These are phyloP conservation scores for Macquaria australasica DNA, from an alignment of 2,113 vertebrate genomes.

Conservation along the genomic window DNA sequence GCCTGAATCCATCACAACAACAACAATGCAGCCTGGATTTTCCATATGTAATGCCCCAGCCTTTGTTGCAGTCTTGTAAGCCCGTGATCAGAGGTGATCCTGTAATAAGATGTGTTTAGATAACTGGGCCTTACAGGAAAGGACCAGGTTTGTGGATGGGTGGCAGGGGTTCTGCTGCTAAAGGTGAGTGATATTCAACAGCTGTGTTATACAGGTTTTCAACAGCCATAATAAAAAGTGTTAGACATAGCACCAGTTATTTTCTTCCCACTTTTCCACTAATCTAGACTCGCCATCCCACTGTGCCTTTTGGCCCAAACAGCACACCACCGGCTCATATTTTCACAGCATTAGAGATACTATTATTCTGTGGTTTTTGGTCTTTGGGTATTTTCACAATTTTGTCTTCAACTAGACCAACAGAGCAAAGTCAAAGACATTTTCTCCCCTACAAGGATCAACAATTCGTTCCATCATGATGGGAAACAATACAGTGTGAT, in stretches of 20 bases:
- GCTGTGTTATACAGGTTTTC: slow-evolving; percentile 76
- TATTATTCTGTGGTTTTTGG: slow-evolving; percentile 48
- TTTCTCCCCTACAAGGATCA: slow-evolving; percentile 37
- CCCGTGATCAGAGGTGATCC: slow-evolving; percentile 45
- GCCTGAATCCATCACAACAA: slow-evolving; percentile 25
- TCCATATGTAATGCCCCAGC: slow-evolving; percentile 42
- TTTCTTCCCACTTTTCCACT: slow-evolving; percentile 71
- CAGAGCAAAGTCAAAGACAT: slow-evolving; percentile 14
- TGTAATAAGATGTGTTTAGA: slow-evolving; percentile 51
- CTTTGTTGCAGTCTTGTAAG: slow-evolving; percentile 30
- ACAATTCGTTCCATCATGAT: slow-evolving; percentile 26
- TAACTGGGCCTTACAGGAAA: slow-evolving; percentile 43
- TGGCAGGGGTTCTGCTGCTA: slow-evolving; percentile 47
- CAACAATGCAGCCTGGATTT: slow-evolving; percentile 41
- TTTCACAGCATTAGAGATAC: slow-evolving; percentile 63
- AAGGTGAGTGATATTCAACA: slow-evolving; percentile 74
- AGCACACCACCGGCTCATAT: slow-evolving; percentile 50
- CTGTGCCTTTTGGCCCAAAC: slow-evolving; percentile 72
- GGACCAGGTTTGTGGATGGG: slow-evolving; percentile 52
- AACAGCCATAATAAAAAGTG: slow-evolving; percentile 77
- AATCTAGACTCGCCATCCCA: slow-evolving; percentile 64
- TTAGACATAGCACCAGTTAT: slow-evolving; percentile 77
- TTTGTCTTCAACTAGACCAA: slow-evolving; percentile 12
- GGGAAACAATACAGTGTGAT: slow-evolving; percentile 44
- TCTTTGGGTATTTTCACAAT: slow-evolving; percentile 28